Evolutionary conservation across 2,888 invertebrate genomes (phyloP).

Genomic region (Pollenia angustigena): DNA sequence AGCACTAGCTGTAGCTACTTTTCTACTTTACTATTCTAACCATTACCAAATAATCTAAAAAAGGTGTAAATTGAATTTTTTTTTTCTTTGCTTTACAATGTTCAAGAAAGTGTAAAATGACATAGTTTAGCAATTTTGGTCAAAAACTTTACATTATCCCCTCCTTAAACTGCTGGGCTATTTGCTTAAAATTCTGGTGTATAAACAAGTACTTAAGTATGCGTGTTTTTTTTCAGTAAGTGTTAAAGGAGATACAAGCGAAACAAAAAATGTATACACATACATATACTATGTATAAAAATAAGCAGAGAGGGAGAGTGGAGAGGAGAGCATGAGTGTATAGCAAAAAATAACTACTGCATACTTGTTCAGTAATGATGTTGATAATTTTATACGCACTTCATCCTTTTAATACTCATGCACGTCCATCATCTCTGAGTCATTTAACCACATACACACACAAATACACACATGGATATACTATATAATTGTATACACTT

Average conservation of each 20-base stretch:
- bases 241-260: background rate
- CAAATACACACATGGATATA: too few species aligned
- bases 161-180: background rate
- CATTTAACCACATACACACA: background rate
- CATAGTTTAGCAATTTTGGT: too few species aligned
- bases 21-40: too few species aligned
- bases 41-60: too few species aligned
- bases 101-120: too few species aligned
- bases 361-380: slow-evolving; percentile 44
- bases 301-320: background rate
- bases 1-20: too few species aligned
- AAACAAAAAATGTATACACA: background rate
- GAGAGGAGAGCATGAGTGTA: background rate
- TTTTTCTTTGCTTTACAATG: too few species aligned
- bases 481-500: background rate
- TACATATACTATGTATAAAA: background rate
- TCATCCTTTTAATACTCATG: slow-evolving; percentile 14
- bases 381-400: slow-evolving; percentile 48
- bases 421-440: slow-evolving; percentile 15
- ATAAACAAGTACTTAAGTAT: background rate
- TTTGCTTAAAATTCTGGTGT: background rate
- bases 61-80: too few species aligned
- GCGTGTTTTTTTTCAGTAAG: background rate
- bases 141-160: background rate
- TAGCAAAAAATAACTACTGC: background rate